phyloP scores from a whole-genome alignment of 1,140 invertebrate species.

The Berghia stephanieae region DNA sequence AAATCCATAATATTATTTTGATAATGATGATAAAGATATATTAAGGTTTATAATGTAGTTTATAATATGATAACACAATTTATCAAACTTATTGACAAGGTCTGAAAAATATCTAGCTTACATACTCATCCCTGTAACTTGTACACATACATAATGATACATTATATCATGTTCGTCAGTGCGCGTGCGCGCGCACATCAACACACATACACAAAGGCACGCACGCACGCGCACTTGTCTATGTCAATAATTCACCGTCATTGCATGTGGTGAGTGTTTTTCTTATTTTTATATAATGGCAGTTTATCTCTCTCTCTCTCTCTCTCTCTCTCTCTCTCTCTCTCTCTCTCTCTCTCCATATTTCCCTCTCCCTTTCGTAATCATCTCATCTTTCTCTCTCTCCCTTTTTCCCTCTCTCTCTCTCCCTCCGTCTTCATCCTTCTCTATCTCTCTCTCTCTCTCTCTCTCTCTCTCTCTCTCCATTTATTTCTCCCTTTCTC shows the following conservation, averaged over 20 bases:
- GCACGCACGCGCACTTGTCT: neutral
- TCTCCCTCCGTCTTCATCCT: neutral
- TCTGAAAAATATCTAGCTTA: too few species aligned
- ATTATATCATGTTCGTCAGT: neutral
- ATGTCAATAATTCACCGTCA: neutral
- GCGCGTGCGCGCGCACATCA: neutral
- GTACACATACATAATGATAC: neutral
- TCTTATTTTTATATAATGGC: neutral
- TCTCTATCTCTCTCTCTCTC: neutral
- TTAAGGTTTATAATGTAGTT: too few species aligned
- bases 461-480: neutral
- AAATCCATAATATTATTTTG: too few species aligned
- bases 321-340: conserved; percentile 20
- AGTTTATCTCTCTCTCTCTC: conserved; percentile 20
- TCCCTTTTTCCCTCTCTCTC: neutral
- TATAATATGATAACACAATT: too few species aligned
- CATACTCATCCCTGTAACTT: too few species aligned
- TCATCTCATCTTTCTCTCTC: neutral
- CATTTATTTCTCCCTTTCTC: neutral
- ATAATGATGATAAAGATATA: too few species aligned
- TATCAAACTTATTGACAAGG: too few species aligned
- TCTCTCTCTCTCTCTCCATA: neutral
- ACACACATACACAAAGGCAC: too few species aligned
- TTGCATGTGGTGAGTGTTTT: neutral
- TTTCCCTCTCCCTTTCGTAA: neutral